A percentile compares a stretch with the other conserved stretches of the same genome.
phyloP scores from a whole-genome alignment of 2,888 invertebrate species.

The Fabriciana adippe region DNA sequence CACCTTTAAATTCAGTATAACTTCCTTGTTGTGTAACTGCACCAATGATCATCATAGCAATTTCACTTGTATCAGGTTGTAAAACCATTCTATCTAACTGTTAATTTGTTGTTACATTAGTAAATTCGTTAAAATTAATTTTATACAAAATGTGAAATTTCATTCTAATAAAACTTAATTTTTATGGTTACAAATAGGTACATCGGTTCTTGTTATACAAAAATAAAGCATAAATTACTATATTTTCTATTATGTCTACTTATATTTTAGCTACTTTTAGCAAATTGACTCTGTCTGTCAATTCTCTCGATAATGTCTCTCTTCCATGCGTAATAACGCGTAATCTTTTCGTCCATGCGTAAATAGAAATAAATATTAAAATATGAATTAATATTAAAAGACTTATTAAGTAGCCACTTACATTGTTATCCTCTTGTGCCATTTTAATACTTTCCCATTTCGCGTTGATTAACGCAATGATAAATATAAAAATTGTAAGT shows the following conservation, averaged over 20 bases:
- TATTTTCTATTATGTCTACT: no score
- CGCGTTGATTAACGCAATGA: slow-evolving; percentile 55
- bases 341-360: no score
- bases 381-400: no score
- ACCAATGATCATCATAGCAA: slow-evolving; percentile 78
- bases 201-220: not conserved
- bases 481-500: slow-evolving; percentile 59
- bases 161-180: not conserved
- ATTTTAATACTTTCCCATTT: slow-evolving; percentile 58
- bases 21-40: slow-evolving; percentile 84
- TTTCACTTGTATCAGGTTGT: slow-evolving; percentile 69
- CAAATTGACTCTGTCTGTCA: no score
- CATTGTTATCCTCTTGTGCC: slow-evolving; percentile 21
- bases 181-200: no score
- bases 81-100: slow-evolving; percentile 48
- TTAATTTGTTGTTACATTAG: slow-evolving; percentile 10
- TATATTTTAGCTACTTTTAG: no score
- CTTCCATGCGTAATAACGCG: no score
- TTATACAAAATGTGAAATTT: not conserved
- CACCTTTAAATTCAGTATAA: slow-evolving; percentile 51
- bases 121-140: not conserved
- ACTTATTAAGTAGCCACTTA: slow-evolving; percentile 42
- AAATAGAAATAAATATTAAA: no score
- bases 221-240: not conserved
- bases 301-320: no score